phyloP scores from a whole-genome alignment of 1,140 invertebrate species.

The Bacillus rossius region DNA sequence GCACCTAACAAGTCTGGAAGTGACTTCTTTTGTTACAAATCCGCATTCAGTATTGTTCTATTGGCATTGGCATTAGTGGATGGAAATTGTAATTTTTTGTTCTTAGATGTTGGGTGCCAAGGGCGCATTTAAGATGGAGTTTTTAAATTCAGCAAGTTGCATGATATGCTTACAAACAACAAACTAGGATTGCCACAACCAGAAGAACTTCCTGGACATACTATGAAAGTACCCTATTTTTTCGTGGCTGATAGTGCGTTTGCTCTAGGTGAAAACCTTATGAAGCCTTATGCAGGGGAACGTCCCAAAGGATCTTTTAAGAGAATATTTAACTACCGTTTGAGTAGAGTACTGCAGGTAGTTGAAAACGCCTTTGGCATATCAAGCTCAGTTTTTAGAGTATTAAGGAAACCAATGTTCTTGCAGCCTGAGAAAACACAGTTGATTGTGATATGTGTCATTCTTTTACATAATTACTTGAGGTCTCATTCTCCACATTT shows the following conservation, averaged over 20 bases:
- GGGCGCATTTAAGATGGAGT: conserved; percentile 30
- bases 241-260: conserved; percentile 39
- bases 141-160: neutral
- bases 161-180: neutral
- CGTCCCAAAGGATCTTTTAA: conserved; percentile 19
- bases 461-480: too few species aligned
- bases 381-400: conserved; percentile 17
- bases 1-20: conserved; percentile 29
- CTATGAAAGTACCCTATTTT: conserved; percentile 21
- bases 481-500: too few species aligned
- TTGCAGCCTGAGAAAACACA: conserved; percentile 22
- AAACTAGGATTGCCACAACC: conserved; percentile 28
- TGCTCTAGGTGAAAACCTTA: conserved; percentile 24
- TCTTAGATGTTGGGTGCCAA: conserved; percentile 34
- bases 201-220: conserved; percentile 17
- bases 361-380: conserved; percentile 43
- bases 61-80: conserved; percentile 34
- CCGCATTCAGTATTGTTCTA: conserved; percentile 32
- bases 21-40: conserved; percentile 37
- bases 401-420: conserved; percentile 17
- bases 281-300: conserved; percentile 29
- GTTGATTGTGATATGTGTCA: conserved; percentile 25
- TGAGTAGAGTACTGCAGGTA: conserved; percentile 28
- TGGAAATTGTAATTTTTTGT: conserved; percentile 38
- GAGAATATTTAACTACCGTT: conserved; percentile 29